Evolutionary conservation across 2,797 vertebrate species (phyloP).

Genomic region (Sarcophilus harrisii): DNA sequence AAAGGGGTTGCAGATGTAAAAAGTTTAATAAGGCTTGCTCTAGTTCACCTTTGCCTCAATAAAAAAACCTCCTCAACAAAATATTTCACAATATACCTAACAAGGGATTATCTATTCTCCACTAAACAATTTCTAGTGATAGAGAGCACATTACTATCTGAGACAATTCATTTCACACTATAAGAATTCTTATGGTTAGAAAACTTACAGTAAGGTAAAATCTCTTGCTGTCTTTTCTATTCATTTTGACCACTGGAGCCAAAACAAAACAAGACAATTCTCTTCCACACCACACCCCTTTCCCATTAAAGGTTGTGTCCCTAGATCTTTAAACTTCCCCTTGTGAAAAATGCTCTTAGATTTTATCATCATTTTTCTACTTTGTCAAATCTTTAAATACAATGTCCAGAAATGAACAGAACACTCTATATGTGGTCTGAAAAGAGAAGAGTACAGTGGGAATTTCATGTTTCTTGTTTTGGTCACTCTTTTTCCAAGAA

Average conservation of each 20-base stretch:
- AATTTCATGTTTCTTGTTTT: neutral
- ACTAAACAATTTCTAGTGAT: neutral
- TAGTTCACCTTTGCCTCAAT: no score
- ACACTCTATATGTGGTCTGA: neutral
- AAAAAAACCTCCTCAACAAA: neutral
- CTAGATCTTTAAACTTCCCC: neutral
- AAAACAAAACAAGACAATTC: neutral
- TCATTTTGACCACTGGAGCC: neutral
- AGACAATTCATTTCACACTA: neutral
- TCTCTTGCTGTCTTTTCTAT: neutral
- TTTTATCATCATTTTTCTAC: neutral
- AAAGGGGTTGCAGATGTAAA: no score
- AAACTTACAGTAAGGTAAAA: neutral
- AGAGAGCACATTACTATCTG: neutral
- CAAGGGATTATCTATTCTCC: no score
- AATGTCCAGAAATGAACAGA: neutral
- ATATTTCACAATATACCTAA: neutral
- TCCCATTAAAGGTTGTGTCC: neutral
- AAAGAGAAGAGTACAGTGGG: neutral
- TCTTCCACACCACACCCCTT: neutral
- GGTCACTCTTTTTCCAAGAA: neutral
- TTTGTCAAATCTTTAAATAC: neutral
- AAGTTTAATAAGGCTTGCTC: no score
- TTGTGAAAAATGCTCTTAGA: neutral
- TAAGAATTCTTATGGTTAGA: neutral